phyloP scores from a whole-genome alignment of 2,888 invertebrate genomes.

The Patella caerulea region DNA sequence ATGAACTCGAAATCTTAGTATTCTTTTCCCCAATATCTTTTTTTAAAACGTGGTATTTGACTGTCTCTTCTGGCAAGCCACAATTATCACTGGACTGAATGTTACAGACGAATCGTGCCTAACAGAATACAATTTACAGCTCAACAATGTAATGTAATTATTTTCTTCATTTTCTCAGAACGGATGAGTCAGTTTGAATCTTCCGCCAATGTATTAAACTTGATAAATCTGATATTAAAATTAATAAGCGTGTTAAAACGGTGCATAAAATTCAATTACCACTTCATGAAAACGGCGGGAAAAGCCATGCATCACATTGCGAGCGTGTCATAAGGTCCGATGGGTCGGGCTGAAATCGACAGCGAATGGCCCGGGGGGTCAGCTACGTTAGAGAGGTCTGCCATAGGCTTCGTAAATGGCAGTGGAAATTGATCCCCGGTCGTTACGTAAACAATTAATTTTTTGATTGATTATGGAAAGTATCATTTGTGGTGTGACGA shows the following conservation, averaged over 20 bases:
- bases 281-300: slow-evolving; percentile 1
- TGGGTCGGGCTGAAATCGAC: slow-evolving; percentile 7
- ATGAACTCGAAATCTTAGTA: no score
- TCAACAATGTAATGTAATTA: not conserved
- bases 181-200: slow-evolving; percentile 10
- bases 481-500: no score
- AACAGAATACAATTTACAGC: no score
- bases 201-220: slow-evolving; percentile 7
- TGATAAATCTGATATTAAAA: slow-evolving; percentile 6
- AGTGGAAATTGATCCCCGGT: slow-evolving; percentile 7
- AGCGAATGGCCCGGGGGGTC: not conserved
- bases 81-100: no score
- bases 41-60: no score
- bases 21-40: no score
- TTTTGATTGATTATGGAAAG: slow-evolving; percentile 3
- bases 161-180: slow-evolving; percentile 1
- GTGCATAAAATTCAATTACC: slow-evolving; percentile 11
- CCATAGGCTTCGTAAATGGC: not conserved
- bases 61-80: no score
- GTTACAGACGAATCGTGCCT: no score
- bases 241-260: slow-evolving; percentile 10
- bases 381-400: slow-evolving; percentile 6
- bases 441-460: slow-evolving; percentile 10
- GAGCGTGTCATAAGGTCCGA: slow-evolving; percentile 3
- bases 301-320: not conserved